Percentiles rank a stretch among this genome's conserved stretches.
These are phyloP conservation scores for Octodon degus DNA, from an alignment of 2,113 vertebrate species.

Conservation along the genomic window DNA sequence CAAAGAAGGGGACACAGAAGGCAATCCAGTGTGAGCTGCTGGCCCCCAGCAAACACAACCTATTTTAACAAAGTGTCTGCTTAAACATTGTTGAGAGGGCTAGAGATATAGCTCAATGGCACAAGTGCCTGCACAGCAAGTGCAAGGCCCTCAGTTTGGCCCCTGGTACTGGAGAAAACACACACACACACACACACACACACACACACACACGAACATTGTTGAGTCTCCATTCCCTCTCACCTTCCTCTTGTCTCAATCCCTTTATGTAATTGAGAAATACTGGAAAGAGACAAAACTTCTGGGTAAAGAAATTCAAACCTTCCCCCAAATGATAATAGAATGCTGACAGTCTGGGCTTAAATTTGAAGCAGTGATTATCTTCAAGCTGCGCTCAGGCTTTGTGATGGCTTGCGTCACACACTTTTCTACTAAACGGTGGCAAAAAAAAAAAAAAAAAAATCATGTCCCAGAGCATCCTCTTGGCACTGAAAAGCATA, in stretches of 20 bases:
- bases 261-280: background rate
- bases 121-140: too few species aligned
- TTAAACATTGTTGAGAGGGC: background rate
- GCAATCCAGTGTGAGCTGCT: background rate
- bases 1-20: too few species aligned
- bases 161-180: too few species aligned
- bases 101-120: too few species aligned
- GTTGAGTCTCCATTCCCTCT: background rate
- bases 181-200: too few species aligned
- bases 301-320: background rate
- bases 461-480: background rate
- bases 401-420: background rate
- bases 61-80: too few species aligned
- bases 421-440: background rate
- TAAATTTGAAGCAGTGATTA: background rate
- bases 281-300: background rate
- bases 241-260: background rate
- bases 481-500: background rate
- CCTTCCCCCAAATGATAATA: background rate
- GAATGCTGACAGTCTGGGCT: background rate
- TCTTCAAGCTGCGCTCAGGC: background rate
- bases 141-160: too few species aligned
- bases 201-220: too few species aligned
- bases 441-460: background rate
- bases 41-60: background rate